Base-by-base conservation (phyloP, 23 tunicate genomes). In the Clavelina lepadiformis region DNA sequence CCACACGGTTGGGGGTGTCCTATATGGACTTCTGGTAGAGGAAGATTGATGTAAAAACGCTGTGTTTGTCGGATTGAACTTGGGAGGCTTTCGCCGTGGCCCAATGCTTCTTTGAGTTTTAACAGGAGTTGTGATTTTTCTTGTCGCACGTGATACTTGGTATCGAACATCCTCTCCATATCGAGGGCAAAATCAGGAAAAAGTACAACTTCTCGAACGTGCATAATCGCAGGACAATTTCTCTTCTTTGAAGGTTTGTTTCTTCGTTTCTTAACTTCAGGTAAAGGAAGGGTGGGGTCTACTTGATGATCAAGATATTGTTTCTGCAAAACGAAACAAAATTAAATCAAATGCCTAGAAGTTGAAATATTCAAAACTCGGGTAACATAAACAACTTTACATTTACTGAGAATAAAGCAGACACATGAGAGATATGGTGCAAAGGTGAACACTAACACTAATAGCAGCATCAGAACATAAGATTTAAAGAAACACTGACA, bases 191-290 rank as follows among this genome's bases (percentile, higher is more conserved):
- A 80, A 31, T 70, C 86, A 22, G 86, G 86, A 38, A 61, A 80
- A 66, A 80, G 29, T 37, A 80, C 72, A 5, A 80, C 67, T 61
- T 80, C 86, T 4, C 86, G 75, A 3, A 80, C 51, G 65, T 80
- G 86, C 77, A 80, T 51, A 47, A 80, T 71, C 28, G 86, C 86
- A 2, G 86, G 86, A 60, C 86, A 80, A 21, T 80, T 49, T 3
- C 78, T 38, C 65, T 80, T 80, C 66, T 80, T 80, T 50, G 86
- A 58, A 1, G 77, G 86, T 53, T 80, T 80, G 69, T 80, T 80
- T 33, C 86, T 47, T 49, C 86, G 63, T 51, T 80, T 80, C 26
- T 80, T 80, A 1, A 52, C 32, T 32, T 58, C 63, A 2, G 76
- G 85, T 2, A 58, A 58, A n/a, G 85, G 74, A 32, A 70, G 58